phyloP scores from a whole-genome alignment of 1,140 invertebrate genomes.

The Platyura marginata region DNA sequence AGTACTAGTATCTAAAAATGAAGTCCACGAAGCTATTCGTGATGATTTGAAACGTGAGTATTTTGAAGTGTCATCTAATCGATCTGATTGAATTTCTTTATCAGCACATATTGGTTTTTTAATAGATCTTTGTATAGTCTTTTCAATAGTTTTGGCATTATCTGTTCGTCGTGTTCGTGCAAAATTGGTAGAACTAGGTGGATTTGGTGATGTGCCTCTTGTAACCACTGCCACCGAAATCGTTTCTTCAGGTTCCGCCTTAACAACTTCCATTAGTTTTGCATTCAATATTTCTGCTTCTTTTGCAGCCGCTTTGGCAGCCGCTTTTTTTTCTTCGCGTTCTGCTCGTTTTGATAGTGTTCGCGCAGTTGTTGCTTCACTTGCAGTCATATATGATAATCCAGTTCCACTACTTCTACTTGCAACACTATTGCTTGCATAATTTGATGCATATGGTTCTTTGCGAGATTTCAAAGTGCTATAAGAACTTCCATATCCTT shows the following conservation, averaged over 20 bases:
- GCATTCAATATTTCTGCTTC: background rate
- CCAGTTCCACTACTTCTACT: conserved; percentile 8
- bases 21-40: conserved; percentile 36
- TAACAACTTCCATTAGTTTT: conserved; percentile 2
- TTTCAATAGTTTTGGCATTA: conserved; percentile 46
- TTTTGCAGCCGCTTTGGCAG: background rate
- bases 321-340: background rate
- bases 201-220: conserved; percentile 54
- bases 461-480: conserved; percentile 4
- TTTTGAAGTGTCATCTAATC: conserved; percentile 38
- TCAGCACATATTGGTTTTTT: conserved; percentile 34
- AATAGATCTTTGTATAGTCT: conserved; percentile 36
- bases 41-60: conserved; percentile 36
- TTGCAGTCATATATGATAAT: conserved; percentile 19
- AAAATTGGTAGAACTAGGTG: conserved; percentile 31
- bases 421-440: conserved; percentile 1
- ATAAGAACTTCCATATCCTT: no score
- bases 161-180: conserved; percentile 44
- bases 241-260: conserved; percentile 20
- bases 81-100: conserved; percentile 47
- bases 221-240: conserved; percentile 42
- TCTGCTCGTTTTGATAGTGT: background rate
- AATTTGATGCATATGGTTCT: conserved; percentile 2
- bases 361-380: conserved; percentile 16
- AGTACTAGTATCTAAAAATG: conserved; percentile 40